Evolutionary conservation across 2,888 invertebrate genomes (phyloP).

Genomic region (Napeogenes inachia): DNA sequence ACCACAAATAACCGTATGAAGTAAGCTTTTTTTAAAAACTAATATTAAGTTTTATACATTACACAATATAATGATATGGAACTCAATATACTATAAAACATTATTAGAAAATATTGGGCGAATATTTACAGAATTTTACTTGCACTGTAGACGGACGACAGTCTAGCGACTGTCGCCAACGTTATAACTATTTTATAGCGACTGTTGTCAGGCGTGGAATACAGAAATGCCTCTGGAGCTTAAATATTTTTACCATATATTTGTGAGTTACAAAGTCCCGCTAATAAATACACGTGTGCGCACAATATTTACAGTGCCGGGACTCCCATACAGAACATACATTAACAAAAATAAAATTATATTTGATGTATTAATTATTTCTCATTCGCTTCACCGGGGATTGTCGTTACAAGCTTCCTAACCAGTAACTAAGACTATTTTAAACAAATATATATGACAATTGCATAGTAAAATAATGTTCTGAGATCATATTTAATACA

Average conservation of each 20-base stretch:
- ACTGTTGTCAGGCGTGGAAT: constrained; percentile 27
- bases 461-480: constrained; percentile 75
- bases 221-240: constrained; percentile 53
- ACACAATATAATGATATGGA: constrained; percentile 60
- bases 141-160: constrained; percentile 17
- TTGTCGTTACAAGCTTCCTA: constrained; percentile 26
- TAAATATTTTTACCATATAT: constrained; percentile 40
- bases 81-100: constrained; percentile 58
- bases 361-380: constrained; percentile 74
- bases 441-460: constrained; percentile 67
- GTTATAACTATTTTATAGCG: not conserved
- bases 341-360: constrained; percentile 42
- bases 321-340: constrained; percentile 22
- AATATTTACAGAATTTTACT: constrained; percentile 49
- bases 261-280: constrained; percentile 32
- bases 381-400: constrained; percentile 47
- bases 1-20: constrained; percentile 59
- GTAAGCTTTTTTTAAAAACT: constrained; percentile 69
- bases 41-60: constrained; percentile 65
- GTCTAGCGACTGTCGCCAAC: constrained; percentile 10
- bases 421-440: constrained; percentile 55
- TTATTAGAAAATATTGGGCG: constrained; percentile 46
- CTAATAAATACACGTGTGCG: constrained; percentile 59
- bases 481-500: constrained; percentile 83
- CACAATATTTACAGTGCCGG: constrained; percentile 63